Base-by-base conservation (phyloP, 1,140 invertebrate genomes). In the Amyelois transitella region DNA sequence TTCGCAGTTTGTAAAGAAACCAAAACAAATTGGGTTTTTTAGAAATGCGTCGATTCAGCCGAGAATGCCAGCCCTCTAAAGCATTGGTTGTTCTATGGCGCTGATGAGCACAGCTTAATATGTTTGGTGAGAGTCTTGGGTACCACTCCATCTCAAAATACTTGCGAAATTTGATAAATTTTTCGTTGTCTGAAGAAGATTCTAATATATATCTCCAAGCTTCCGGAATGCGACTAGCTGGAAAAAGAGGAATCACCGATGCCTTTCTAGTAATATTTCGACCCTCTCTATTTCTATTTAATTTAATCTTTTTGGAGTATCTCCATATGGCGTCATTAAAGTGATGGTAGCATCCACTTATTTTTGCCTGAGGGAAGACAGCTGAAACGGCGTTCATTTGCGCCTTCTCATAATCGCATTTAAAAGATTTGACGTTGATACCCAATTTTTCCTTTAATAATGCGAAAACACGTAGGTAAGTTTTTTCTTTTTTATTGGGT, bases 271-370 rank as follows among this genome's bases (percentile, higher is more conserved):
- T 43, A 17, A 43, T 18, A 43, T 43, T 43, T 43, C 38, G 38
- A 18, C 38, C 38, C 17, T 24, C 22, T 4, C 22, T 24, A 24
- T 24, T 24, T 24, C 22, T 24, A 24, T 24, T 24, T 24, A 24
- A 18, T 43, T 43, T 43, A 17, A 43, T 14, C 17, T 43, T 43
- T 66, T 49, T 49, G 12, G 47, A 49, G n/a, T 49, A 8, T 22
- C 47, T 6, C 47, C 47, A 22, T 21, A 49, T 22, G n/a, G 20
- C 47, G 19, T 49, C 21, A 20, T 49, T 20, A 49, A 22, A 14
- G 50, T 66, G 51, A 20, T 12, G 17, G 14, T 43, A 28, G 54
- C 59, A 49, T 51, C 60, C 10, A 54, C 50, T 49, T 55, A 55
- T 17, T 65, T 49, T 22, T 22, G 21, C 47, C 17, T 49, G 18